Conservation (phyloP, 2,113 vertebrate genomes). For the Cygnus atratus region DNA sequence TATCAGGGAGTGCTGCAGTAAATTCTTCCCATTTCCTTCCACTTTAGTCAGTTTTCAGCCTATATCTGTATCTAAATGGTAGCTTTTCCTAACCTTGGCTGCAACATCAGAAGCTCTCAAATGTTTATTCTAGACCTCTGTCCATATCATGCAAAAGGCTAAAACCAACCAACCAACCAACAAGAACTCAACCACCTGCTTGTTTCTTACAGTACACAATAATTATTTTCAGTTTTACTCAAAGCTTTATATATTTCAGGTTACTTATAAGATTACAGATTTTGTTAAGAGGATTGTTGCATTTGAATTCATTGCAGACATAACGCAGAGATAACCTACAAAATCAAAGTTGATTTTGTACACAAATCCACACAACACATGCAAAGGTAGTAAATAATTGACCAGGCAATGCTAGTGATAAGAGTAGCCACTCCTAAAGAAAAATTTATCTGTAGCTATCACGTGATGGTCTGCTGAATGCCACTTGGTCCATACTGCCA, state of each 20-base stretch:
- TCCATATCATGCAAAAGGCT: not conserved
- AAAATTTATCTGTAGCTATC: not conserved
- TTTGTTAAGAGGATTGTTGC: conserved; percentile 31
- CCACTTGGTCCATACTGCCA: not conserved
- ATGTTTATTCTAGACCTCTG: conserved; percentile 23
- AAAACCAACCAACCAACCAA: not conserved
- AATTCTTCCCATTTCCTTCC: not conserved
- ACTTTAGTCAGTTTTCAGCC: not conserved
- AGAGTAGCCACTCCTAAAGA: not conserved
- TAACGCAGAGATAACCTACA: conserved; percentile 12
- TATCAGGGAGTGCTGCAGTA: not conserved
- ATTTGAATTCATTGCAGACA: conserved; percentile 35
- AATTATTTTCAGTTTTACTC: conserved; percentile 19
- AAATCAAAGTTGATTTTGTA: not conserved
- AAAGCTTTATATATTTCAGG: too few species aligned
- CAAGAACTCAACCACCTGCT: not conserved
- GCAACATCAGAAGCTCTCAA: not conserved
- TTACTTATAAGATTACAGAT: conserved; percentile 38
- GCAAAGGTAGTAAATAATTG: conserved; percentile 25
- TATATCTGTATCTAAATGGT: not conserved
- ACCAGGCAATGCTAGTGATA: not conserved
- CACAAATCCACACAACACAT: not conserved
- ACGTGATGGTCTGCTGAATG: not conserved
- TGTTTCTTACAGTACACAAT: not conserved
- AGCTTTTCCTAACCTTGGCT: not conserved